Percentiles rank a stretch among this genome's conserved stretches.
Conservation (phyloP, 2,113 vertebrate genomes). For the Camelus bactrianus region DNA sequence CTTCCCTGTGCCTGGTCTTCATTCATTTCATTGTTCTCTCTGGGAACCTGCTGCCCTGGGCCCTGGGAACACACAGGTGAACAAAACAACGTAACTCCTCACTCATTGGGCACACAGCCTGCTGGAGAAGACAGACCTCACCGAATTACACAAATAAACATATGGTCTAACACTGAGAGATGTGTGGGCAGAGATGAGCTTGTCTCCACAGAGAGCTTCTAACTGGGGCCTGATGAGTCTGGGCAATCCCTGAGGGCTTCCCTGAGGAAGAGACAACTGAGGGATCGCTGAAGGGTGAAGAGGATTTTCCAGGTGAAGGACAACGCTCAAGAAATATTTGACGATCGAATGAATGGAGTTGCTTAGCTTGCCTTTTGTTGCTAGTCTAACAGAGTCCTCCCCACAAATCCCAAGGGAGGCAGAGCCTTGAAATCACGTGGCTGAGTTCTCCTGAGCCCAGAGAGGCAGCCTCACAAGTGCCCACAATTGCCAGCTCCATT, state of each 20-base stretch:
- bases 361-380: fast-evolving
- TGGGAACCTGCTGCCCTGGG: background rate
- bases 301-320: background rate
- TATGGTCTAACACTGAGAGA: fast-evolving
- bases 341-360: background rate
- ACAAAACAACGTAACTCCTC: background rate
- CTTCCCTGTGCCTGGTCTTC: background rate
- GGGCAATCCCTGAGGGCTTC: background rate
- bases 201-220: background rate
- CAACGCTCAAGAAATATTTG: background rate
- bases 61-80: too few relatives aligned
- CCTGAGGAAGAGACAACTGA: background rate
- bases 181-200: background rate
- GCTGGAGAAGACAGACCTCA: background rate
- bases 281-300: background rate
- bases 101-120: fast-evolving
- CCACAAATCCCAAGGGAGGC: background rate
- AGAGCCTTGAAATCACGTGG: background rate
- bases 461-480: background rate
- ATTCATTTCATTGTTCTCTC: background rate
- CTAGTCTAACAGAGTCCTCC: background rate
- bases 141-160: fast-evolving
- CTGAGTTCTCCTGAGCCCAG: background rate
- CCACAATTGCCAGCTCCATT: fast-evolving
- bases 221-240: background rate